Evolutionary conservation across 2,888 invertebrate genomes (phyloP), one percentile per base, ranked within the genome.

Genomic region (Lycaena phlaeas): DNA sequence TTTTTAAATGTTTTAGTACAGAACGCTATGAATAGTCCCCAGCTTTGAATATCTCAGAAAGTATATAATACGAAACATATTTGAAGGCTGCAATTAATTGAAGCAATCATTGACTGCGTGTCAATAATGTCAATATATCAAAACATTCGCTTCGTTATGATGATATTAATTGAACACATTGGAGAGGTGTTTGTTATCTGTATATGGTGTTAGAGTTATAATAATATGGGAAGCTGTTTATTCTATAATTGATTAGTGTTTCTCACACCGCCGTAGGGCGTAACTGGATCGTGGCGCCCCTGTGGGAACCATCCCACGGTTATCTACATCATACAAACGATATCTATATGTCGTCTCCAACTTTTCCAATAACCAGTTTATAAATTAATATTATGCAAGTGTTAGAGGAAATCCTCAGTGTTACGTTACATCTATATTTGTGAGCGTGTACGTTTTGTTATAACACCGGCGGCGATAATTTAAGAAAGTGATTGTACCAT

Each of bases 261-360:
- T 74, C 75, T 71, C 75, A 75, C 73, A 73, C 50, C 46, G 50
- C 50, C 53, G 54, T 41, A 39, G 37, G 46, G 30, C 61, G 73
- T 75, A 78, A 77, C 73, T 76, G 74, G 72, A 78, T 75, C 75
- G 64, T 48, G 48, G 53, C 54, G 60, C 52, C 60, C 53, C 61
- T 66, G 71, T 72, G 77, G 64, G 77, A 78, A 69, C 50, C 56
- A 67, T 75, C 70, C 73, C 77, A 76, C 74, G 63, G 66, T 56
- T 49, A 48, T 56, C 56, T 25, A 39, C 39, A 39, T 51, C 56
- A 56, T 63, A 63, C 56, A 61, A 61, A 53, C 52, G 58, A 56
- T 52, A 61, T 66, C 61, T 43, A 40, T 42, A 42, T 41, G 36
- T 41, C 39, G 40, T 42, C 42, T 34, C 42, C 10, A n/a, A n/a